Evolutionary conservation across 2,888 invertebrate species (phyloP), one percentile per base, ranked within the genome.

Genomic region (Drosophila tripunctata): DNA sequence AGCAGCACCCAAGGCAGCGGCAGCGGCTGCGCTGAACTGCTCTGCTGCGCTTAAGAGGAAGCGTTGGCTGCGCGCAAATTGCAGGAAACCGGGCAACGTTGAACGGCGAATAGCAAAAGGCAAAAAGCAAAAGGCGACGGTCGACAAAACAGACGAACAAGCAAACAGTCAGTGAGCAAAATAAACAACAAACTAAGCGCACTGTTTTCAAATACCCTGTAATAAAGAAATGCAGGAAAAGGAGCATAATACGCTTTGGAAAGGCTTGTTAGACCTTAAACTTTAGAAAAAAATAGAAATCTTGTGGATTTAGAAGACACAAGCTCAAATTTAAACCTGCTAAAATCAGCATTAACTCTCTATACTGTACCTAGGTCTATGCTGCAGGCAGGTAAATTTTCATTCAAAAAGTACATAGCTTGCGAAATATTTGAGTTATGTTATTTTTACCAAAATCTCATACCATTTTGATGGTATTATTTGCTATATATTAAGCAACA

Each of bases 1-100:
- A n/a, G 31, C 50, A 43, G 56, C 74, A 73, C 68, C 78, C 63
- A 63, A 69, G 40, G 62, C 60, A 56, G 44, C 22, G n/a, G 52
- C 40, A 30, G 30, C 31, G 51, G n/a, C n/a, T n/a, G n/a, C n/a
- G n/a, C n/a, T n/a, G n/a, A n/a, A n/a, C n/a, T n/a, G n/a, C n/a
- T n/a, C 57, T 56, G 45, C 67, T 40, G 58, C 62, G 57, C 57
- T 67, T 61, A 61, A 78, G 63, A 79, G 83, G 75, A 76, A 73
- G 38, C 84, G 60, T 51, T 64, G 71, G 50, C 78, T 64, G 84
- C 41, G 80, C 75, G 55, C 84, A 82, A 82, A 82, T 82, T 87
- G 81, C 81, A 82, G 81, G 81, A 82, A 82, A 62, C 75, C 67
- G 71, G 67, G 75, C 64, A 62, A 66, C 70, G 64, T 40, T 50